A percentile compares a stretch with the other conserved stretches of the same genome.
Evolutionary conservation across 2,888 invertebrate species (phyloP).

Genomic region (Hoplodrina blanda): DNA sequence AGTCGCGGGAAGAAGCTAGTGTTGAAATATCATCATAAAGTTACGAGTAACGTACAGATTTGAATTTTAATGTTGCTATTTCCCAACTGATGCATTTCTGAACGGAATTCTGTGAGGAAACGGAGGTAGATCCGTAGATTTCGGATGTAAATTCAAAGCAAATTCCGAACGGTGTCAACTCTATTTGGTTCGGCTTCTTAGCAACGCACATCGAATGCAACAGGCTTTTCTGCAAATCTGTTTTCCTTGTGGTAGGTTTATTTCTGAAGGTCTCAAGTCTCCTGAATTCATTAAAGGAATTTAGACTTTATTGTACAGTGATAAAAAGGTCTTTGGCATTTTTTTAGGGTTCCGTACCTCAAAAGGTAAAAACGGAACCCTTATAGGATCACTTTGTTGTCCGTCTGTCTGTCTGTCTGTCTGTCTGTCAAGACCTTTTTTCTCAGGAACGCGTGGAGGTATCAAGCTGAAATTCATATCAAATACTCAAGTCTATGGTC

Average conservation of each 20-base stretch:
- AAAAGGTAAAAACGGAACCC: too few species aligned
- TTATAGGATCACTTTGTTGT: too few species aligned
- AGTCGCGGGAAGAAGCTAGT: too few species aligned
- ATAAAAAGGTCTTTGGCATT: neutral
- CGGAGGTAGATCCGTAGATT: conserved; percentile 11
- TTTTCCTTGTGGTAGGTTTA: neutral
- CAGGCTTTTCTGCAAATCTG: conserved; percentile 9
- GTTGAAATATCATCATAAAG: conserved; percentile 6
- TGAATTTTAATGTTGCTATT: conserved; percentile 24
- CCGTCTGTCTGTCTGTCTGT: too few species aligned
- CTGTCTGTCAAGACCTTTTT: too few species aligned
- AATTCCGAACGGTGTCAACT: conserved; percentile 37
- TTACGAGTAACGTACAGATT: neutral
- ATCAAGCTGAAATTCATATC: too few species aligned
- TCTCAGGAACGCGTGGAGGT: too few species aligned
- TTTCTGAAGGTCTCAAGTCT: neutral
- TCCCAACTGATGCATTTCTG: conserved; percentile 27
- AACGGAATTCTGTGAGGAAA: conserved; percentile 24
- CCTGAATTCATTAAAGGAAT: neutral
- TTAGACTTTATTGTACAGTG: neutral
- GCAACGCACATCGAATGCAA: conserved; percentile 8
- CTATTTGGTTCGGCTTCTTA: conserved; percentile 18
- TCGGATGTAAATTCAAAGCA: conserved; percentile 37
- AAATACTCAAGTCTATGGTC: too few species aligned
- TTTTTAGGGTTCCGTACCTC: too few species aligned